These are phyloP conservation scores for Actinopyga echinites DNA, from an alignment of 53 echinoderm and acorn worm genomes.

Conservation along the genomic window DNA sequence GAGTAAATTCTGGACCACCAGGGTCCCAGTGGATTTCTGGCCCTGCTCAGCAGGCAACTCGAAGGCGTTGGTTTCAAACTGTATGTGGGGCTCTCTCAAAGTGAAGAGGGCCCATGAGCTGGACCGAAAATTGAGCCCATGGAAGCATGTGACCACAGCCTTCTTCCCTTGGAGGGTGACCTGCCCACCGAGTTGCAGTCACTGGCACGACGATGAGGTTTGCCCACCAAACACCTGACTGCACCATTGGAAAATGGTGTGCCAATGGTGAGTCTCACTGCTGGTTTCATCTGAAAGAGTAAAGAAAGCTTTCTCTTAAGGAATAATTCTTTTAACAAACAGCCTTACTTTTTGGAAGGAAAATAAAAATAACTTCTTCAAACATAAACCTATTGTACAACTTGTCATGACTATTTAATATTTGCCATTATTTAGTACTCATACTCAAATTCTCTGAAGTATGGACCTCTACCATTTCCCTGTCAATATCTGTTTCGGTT, in stretches of 20 bases:
- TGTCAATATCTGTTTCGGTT: too few relatives aligned
- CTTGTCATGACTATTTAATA: too few relatives aligned
- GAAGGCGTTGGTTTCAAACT: constrained; percentile 92
- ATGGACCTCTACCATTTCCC: too few relatives aligned
- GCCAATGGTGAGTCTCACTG: constrained; percentile 89
- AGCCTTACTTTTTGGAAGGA: too few relatives aligned
- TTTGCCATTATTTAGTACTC: too few relatives aligned
- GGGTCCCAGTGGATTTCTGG: constrained; percentile 52
- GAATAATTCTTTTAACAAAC: too few relatives aligned
- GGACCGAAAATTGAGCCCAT: constrained; percentile 98
- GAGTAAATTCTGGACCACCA: constrained; percentile 83
- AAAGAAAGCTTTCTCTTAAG: neutral
- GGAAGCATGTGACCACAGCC: constrained; percentile 91
- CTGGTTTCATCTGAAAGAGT: neutral
- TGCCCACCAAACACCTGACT: constrained; percentile 58
- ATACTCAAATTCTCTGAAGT: too few relatives aligned
- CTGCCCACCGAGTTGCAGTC: constrained; percentile 82
- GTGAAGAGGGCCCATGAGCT: constrained; percentile 97
- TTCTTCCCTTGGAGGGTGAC: constrained; percentile 78
- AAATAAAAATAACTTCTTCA: too few relatives aligned
- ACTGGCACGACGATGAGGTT: constrained; percentile 15
- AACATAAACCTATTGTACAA: too few relatives aligned
- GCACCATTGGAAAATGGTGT: constrained; percentile 70
- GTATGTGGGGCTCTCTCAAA: constrained; percentile 84
- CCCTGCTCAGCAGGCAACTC: constrained; percentile 50